A percentile compares a stretch with the other conserved stretches of the same genome.
These are phyloP conservation scores for Asbolus verrucosus DNA, from an alignment of 1,140 invertebrate species.

Conservation along the genomic window DNA sequence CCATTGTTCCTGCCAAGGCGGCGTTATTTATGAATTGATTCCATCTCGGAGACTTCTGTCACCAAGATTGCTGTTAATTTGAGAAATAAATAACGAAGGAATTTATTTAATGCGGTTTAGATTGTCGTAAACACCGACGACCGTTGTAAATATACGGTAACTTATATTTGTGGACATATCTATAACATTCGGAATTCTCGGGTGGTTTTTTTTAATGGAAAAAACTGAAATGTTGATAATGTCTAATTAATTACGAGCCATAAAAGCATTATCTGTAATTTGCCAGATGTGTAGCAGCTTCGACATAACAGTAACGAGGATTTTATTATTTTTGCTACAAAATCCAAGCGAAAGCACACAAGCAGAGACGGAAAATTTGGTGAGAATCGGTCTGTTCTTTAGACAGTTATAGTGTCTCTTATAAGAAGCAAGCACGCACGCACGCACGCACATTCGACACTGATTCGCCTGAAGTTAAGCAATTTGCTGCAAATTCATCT, in stretches of 20 bases:
- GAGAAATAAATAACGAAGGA: constrained; percentile 48
- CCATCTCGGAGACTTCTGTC: constrained; percentile 43
- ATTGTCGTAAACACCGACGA: constrained; percentile 48
- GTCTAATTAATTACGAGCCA: constrained; percentile 47
- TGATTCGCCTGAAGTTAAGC: too few relatives aligned
- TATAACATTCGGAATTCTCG: constrained; percentile 43
- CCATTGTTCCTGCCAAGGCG: constrained; percentile 17
- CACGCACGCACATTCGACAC: too few relatives aligned
- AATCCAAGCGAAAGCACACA: constrained; percentile 2
- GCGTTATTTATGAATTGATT: constrained; percentile 44
- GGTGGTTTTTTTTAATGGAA: constrained; percentile 27
- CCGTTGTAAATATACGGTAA: constrained; percentile 52
- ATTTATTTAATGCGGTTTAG: constrained; percentile 48
- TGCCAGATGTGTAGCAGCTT: constrained; percentile 39
- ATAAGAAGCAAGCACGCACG: too few relatives aligned
- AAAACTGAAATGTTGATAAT: constrained; percentile 46
- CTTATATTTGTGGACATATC: constrained; percentile 48
- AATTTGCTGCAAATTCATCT: too few relatives aligned
- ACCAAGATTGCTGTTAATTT: constrained; percentile 48
- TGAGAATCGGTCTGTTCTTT: too few relatives aligned
- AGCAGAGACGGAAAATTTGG: too few relatives aligned
- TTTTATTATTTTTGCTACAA: constrained; percentile 26
- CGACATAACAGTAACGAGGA: constrained; percentile 33
- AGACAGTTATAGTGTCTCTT: too few relatives aligned
- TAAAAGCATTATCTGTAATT: constrained; percentile 47